Base-by-base conservation (phyloP, 2,797 vertebrate species). In the Scomberomorus guttatus region DNA sequence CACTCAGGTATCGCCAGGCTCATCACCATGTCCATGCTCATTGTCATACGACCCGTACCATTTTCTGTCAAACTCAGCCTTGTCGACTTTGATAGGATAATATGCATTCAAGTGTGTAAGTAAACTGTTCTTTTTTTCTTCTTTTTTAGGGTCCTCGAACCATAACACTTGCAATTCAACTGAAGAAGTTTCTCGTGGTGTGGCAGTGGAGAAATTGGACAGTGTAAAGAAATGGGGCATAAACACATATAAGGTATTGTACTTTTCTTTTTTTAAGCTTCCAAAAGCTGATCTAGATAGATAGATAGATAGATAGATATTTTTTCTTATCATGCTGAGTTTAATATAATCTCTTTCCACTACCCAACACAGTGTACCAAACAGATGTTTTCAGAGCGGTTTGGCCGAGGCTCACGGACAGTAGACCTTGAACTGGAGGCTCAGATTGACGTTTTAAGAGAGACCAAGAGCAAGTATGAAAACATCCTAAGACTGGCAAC, bases 171-270 rank as follows among this genome's bases (percentile, higher is more conserved):
- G 92, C 75, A 90, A 90, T 82, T 91, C 96, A 0, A 94, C 94
- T 0, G 98, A 99, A 74, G 98, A 99, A 72, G 93, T 96, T 1
- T 94, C 96, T 15, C 95, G 97, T 1, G 98, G 98, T 14, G 95
- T 99, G 3, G 98, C 98, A 0, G 98, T 97, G 80, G 98, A 99
- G 94, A 99, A 99, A 90, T 93, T 99, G 42, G 98, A 99, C 92
- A 97, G 96, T 1, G 95, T 99, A 72, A 98, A 98, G 94, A 99
- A 98, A 79, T 99, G 98, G 98, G 96, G 98, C 72, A 98, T 99
- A 90, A 99, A 99, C 94, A 99, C 98, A 0, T 99, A 99, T 84
- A 99, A 99, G 97, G 98, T 99, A 92, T 32, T 66, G 37, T 42
- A 15, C 4, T 48, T 32, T 39, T 39, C 3, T 39, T 39, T 39